These are phyloP conservation scores for Drosophila neotestacea DNA, from an alignment of 2,888 invertebrate genomes.

Conservation along the genomic window DNA sequence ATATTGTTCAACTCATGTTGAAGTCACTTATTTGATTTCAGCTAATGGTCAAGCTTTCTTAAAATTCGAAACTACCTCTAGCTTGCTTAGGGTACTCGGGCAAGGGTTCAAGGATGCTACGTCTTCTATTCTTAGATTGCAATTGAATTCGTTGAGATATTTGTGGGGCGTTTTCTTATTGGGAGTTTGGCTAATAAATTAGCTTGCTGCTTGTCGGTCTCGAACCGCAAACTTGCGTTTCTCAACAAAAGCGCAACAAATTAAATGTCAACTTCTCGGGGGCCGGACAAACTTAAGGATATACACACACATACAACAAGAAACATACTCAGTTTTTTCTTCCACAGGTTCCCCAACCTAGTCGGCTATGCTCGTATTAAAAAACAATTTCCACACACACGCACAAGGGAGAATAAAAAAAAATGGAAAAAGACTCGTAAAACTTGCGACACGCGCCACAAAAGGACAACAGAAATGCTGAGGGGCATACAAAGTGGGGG, in stretches of 20 bases:
- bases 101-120: slow-evolving; percentile 8
- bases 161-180: slow-evolving; percentile 38
- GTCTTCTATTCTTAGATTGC: slow-evolving; percentile 12
- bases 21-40: too few relatives aligned
- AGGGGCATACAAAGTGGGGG: slow-evolving; percentile 5
- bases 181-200: slow-evolving; percentile 58
- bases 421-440: slow-evolving; percentile 57
- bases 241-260: slow-evolving; percentile 68
- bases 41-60: neutral
- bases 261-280: slow-evolving; percentile 67
- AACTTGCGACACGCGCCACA: slow-evolving; percentile 64
- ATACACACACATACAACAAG: slow-evolving; percentile 21
- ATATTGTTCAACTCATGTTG: too few relatives aligned
- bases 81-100: slow-evolving; percentile 7
- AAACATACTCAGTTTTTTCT: slow-evolving; percentile 40
- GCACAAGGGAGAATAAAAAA: slow-evolving; percentile 28
- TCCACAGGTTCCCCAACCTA: neutral
- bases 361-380: slow-evolving; percentile 73
- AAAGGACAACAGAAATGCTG: slow-evolving; percentile 31
- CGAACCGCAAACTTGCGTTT: slow-evolving; percentile 40
- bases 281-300: slow-evolving; percentile 9
- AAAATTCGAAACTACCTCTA: neutral
- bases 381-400: slow-evolving; percentile 80
- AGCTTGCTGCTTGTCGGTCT: slow-evolving; percentile 32
- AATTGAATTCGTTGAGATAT: slow-evolving; percentile 30